Evolutionary conservation across 2,888 invertebrate genomes (phyloP).

Genomic region (Gortyna flavago): DNA sequence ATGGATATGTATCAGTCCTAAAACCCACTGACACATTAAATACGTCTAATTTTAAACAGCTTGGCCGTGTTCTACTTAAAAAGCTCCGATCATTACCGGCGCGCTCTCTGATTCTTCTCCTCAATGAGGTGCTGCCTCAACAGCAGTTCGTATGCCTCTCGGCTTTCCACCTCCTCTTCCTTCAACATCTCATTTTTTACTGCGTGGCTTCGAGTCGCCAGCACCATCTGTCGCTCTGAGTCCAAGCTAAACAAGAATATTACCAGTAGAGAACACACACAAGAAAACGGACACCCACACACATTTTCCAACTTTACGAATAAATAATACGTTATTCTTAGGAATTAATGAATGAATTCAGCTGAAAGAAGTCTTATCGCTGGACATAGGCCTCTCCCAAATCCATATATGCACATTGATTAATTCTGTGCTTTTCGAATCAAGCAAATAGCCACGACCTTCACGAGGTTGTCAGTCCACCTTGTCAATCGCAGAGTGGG

Average conservation of each 20-base stretch:
- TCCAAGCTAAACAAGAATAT: conserved; percentile 76
- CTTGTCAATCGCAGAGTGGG: too few relatives aligned
- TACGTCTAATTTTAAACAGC: neutral
- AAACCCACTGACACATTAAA: neutral
- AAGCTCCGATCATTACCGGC: conserved; percentile 74
- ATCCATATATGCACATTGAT: too few relatives aligned
- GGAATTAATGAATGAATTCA: neutral
- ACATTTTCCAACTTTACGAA: neutral
- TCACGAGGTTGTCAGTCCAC: too few relatives aligned
- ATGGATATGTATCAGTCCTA: neutral
- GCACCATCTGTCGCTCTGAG: conserved; percentile 89
- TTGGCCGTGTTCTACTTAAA: neutral
- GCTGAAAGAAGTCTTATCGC: neutral
- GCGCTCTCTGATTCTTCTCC: conserved; percentile 89
- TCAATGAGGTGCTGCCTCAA: conserved; percentile 84
- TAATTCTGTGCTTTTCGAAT: neutral
- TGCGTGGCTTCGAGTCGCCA: conserved; percentile 85
- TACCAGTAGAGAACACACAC: neutral
- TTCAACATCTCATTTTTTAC: conserved; percentile 85
- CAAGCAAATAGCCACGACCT: neutral
- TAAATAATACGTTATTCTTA: too few relatives aligned
- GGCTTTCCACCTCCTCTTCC: conserved; percentile 85
- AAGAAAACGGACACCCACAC: neutral
- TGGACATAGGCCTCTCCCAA: neutral
- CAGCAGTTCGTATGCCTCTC: conserved; percentile 83